Base-by-base conservation (phyloP, 2,888 invertebrate species). In the Apamea monoglypha region DNA sequence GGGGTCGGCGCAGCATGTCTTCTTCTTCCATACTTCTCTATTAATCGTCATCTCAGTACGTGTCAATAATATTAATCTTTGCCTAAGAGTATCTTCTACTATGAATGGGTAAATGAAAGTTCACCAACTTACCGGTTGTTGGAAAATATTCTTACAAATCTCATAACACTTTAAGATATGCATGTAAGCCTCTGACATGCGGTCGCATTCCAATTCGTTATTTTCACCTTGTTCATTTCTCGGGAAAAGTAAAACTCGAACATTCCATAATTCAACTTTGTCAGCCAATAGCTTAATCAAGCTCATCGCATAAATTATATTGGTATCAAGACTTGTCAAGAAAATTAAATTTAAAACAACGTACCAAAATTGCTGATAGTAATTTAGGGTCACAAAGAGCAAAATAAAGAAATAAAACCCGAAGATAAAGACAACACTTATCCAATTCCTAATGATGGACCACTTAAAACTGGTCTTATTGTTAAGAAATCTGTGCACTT, bases 211-310 rank as follows among this genome's bases (percentile, higher is more conserved):
- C 44, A 78, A 44, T 53, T 53, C 78, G n/a, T 32, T 32, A 53
- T 53, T 32, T 44, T 25, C 32, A 18, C 10, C 25, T 44, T 53
- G 64, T n/a, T 53, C 53, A n/a, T 64, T 53, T 53, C 4, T 64
- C n/a, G 40, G 1, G 7, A 7, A 14, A 14, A 53, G 18, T 44
- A 32, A 64, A 53, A 64, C 6, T 64, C 64, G 64, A 44, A 7
- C 25, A 40, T 78, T 78, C 77, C 77, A 78, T 64, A 77, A 44
- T 32, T 50, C 14, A 63, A 78, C n/a, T 69, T 78, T 78, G 53
- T 64, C 64, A 44, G 63, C 32, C 64, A 78, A 44, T n/a, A 77
- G 53, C 32, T 78, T 53, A 32, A 77, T 44, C 40, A 53, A 64
- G 25, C 47, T 40, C 47, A 79, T 68, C 7, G 14, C 78, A 77